Percentiles rank a stretch among this genome's conserved stretches.
phyloP scores from a whole-genome alignment of 2,113 vertebrate genomes.

The Chaetodon auriga region DNA sequence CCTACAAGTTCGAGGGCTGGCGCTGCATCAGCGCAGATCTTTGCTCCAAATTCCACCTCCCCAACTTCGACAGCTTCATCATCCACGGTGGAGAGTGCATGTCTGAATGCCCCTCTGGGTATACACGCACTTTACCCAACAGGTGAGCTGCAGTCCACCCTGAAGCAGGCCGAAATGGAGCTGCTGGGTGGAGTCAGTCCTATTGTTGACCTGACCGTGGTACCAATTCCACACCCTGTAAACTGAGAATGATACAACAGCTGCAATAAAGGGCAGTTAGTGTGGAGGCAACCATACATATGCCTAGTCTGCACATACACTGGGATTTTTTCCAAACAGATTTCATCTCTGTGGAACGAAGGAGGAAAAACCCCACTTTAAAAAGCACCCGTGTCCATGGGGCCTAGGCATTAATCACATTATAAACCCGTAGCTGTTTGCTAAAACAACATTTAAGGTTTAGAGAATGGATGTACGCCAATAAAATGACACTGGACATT shows the following conservation, averaged over 20 bases:
- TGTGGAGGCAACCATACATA: neutral
- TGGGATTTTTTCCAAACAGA: too few relatives aligned
- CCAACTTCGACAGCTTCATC: slow-evolving; percentile 88
- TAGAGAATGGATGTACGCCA: neutral
- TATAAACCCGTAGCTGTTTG: neutral
- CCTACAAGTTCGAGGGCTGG: slow-evolving; percentile 97
- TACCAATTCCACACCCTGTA: slow-evolving; percentile 9
- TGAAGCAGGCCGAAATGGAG: neutral
- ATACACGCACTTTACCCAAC: slow-evolving; percentile 86
- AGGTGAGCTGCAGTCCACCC: slow-evolving; percentile 58
- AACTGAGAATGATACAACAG: neutral
- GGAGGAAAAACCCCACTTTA: too few relatives aligned
- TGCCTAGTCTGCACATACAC: too few relatives aligned
- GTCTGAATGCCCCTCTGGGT: slow-evolving; percentile 93
- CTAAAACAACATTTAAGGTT: slow-evolving; percentile 21
- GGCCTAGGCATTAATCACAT: neutral
- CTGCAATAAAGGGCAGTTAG: neutral
- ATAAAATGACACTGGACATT: neutral
- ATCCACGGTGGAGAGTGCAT: slow-evolving; percentile 95
- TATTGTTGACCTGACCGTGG: neutral
- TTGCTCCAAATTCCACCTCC: slow-evolving; percentile 88
- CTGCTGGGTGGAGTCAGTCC: neutral
- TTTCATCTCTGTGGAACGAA: too few relatives aligned
- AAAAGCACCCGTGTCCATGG: too few relatives aligned
- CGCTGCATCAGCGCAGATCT: slow-evolving; percentile 92